phyloP scores from a whole-genome alignment of 1,140 invertebrate species.

The Hylyphantes graminicola region DNA sequence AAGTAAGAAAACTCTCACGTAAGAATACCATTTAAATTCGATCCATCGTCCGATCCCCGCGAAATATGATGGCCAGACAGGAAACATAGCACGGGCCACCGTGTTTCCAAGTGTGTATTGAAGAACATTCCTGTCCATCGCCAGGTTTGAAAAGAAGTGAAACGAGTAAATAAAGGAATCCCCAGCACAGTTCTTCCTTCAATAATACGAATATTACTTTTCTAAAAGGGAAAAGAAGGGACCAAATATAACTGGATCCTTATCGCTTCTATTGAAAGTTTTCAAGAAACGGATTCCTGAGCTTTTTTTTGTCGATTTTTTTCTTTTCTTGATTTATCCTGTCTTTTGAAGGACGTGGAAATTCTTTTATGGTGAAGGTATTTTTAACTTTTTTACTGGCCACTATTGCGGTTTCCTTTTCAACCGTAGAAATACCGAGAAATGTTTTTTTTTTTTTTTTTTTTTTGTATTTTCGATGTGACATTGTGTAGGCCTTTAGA shows the following conservation, averaged over 20 bases:
- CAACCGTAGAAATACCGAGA: constrained; percentile 4
- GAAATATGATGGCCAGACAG: no score
- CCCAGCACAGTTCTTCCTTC: no score
- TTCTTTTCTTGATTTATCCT: constrained; percentile 39
- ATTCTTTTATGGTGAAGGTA: constrained; percentile 37
- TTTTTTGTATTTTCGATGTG: no score
- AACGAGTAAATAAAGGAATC: no score
- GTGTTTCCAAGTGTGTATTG: no score
- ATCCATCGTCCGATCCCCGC: no score
- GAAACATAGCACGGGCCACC: no score
- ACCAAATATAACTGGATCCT: constrained; percentile 39
- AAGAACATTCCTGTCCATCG: no score
- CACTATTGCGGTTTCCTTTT: constrained; percentile 27
- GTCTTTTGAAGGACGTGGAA: constrained; percentile 25
- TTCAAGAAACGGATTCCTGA: constrained; percentile 6
- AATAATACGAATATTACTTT: no score
- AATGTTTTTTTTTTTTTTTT: constrained; percentile 38
- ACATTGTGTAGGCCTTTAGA: background rate
- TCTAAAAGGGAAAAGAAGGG: constrained; percentile 1
- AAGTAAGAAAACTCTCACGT: no score
- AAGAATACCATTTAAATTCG: no score
- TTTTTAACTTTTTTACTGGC: constrained; percentile 22
- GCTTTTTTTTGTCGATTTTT: constrained; percentile 32
- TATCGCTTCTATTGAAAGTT: constrained; percentile 39
- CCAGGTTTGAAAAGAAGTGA: no score